phyloP scores from a whole-genome alignment of 2,888 invertebrate genomes.

The Parelbella ahira region DNA sequence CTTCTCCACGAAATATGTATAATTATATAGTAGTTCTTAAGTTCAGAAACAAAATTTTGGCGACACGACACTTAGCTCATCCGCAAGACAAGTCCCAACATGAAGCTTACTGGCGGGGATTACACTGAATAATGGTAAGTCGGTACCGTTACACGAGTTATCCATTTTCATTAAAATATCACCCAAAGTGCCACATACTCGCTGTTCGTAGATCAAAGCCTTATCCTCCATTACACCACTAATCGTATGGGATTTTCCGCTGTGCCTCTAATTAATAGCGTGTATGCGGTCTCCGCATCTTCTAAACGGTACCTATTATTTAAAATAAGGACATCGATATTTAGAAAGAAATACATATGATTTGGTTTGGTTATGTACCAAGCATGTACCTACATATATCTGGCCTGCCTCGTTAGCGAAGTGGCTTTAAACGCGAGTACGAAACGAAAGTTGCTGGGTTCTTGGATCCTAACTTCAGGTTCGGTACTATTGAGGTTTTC shows the following conservation, averaged over 20 bases:
- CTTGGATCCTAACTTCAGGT: no score
- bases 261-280: conserved; percentile 67
- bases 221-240: conserved; percentile 61
- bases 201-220: conserved; percentile 56
- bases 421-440: no score
- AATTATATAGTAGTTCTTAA: no score
- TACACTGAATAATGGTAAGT: conserved; percentile 13
- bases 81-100: conserved; percentile 10
- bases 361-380: no score
- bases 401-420: no score
- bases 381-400: no score
- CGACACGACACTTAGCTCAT: background rate
- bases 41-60: no score
- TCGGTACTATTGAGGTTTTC: no score
- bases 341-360: background rate
- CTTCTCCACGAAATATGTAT: no score
- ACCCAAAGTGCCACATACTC: conserved; percentile 12
- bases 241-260: conserved; percentile 67
- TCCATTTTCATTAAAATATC: conserved; percentile 22
- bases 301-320: conserved; percentile 32
- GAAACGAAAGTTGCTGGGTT: no score
- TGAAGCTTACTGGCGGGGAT: conserved; percentile 5
- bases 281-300: conserved; percentile 45
- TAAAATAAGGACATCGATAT: conserved; percentile 21
- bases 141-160: conserved; percentile 16